Percentiles rank a stretch among this genome's conserved stretches.
Evolutionary conservation across 2,797 vertebrate species (phyloP).

Genomic region (Rhincodon typus): DNA sequence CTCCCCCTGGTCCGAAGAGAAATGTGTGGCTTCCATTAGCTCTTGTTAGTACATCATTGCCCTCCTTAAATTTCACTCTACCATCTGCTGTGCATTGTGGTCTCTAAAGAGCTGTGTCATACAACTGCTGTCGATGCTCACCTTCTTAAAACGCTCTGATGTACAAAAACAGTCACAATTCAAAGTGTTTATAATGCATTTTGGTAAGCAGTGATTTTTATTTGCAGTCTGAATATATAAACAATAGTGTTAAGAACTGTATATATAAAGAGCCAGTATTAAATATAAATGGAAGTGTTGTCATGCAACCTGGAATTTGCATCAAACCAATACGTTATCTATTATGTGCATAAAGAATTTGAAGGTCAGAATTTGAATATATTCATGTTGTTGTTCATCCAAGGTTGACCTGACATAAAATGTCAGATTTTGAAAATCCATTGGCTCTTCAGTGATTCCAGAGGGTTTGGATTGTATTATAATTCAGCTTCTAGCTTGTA

Average conservation of each 20-base stretch:
- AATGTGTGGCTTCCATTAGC: not conserved
- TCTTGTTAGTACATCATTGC: not conserved
- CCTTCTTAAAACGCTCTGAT: not conserved
- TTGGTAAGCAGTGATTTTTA: not conserved
- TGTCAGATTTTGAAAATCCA: not conserved
- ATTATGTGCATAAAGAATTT: not conserved
- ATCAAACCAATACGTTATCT: not conserved
- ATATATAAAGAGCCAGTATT: not conserved
- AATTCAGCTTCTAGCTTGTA: no score
- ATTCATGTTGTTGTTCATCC: not conserved
- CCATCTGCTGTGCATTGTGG: not conserved
- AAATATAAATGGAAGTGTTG: not conserved
- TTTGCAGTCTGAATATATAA: not conserved
- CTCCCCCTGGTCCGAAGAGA: not conserved
- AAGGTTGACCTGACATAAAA: not conserved
- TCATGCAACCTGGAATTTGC: not conserved
- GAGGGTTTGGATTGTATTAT: not conserved
- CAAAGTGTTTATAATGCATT: not conserved
- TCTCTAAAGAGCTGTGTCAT: not conserved
- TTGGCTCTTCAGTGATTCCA: not conserved
- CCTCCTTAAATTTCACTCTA: not conserved
- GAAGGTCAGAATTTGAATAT: not conserved
- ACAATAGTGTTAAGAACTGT: not conserved
- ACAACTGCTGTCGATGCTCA: not conserved
- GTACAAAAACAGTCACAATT: not conserved